phyloP scores from a whole-genome alignment of 2,113 vertebrate genomes.

The Hemiprocne comata region DNA sequence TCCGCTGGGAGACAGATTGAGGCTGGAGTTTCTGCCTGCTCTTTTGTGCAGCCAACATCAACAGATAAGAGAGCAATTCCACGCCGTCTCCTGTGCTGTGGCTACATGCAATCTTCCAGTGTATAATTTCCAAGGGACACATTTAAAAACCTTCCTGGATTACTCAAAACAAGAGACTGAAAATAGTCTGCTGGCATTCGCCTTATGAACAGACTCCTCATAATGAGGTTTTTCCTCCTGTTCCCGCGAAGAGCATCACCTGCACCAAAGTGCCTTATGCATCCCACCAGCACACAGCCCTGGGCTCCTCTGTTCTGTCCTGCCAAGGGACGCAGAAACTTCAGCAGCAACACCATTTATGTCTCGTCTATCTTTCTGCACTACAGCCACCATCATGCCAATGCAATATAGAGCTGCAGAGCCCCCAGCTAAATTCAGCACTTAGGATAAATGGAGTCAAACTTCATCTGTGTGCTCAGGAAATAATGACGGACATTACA shows the following conservation, averaged over 20 bases:
- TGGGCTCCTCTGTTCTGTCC: accelerated
- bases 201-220: neutral
- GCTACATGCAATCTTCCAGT: neutral
- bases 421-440: slow-evolving; percentile 24
- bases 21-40: neutral
- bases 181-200: neutral
- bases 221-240: neutral
- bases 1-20: neutral
- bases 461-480: neutral
- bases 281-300: accelerated
- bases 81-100: accelerated
- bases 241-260: neutral
- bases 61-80: neutral
- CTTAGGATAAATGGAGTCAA: slow-evolving; percentile 20
- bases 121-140: neutral
- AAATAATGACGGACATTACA: slow-evolving; percentile 15
- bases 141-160: neutral
- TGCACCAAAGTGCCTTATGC: accelerated
- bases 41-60: slow-evolving; percentile 9
- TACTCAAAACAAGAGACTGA: neutral
- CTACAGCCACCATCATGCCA: neutral
- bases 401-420: neutral
- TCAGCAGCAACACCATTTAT: neutral
- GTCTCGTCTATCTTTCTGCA: accelerated
- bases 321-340: neutral